Conservation (phyloP, 2,797 vertebrate species). For the Coccyzus lansbergi region DNA sequence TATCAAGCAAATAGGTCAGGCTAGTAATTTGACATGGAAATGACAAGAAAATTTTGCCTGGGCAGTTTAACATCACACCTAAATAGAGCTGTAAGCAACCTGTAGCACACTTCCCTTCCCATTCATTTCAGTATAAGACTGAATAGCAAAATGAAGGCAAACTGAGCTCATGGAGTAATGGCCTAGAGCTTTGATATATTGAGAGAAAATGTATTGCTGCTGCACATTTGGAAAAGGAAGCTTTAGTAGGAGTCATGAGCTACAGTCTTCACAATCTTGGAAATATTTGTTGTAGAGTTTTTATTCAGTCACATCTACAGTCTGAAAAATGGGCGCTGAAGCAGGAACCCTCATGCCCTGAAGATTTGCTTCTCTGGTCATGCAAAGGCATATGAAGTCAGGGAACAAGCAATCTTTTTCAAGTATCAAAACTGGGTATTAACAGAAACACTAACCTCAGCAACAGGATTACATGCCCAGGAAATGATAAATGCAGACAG, state of each 20-base stretch:
- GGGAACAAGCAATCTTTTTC: neutral
- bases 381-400: neutral
- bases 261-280: neutral
- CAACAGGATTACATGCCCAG: neutral
- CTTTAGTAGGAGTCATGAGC: neutral
- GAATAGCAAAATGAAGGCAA: neutral
- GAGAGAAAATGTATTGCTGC: neutral
- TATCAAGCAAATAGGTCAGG: neutral
- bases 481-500: neutral
- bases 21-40: neutral
- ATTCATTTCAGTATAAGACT: neutral
- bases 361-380: neutral
- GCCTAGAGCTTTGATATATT: neutral
- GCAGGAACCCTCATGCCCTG: neutral
- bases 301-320: neutral
- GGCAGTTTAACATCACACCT: neutral
- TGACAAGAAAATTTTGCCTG: neutral
- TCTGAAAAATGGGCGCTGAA: neutral
- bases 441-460: neutral
- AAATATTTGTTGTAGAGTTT: neutral
- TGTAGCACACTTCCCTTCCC: neutral
- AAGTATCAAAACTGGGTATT: neutral
- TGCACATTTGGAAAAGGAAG: neutral
- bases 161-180: neutral
- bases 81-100: neutral